Evolutionary conservation across 1,140 invertebrate genomes (phyloP).

Genomic region (Proctacanthus coquilletti): DNA sequence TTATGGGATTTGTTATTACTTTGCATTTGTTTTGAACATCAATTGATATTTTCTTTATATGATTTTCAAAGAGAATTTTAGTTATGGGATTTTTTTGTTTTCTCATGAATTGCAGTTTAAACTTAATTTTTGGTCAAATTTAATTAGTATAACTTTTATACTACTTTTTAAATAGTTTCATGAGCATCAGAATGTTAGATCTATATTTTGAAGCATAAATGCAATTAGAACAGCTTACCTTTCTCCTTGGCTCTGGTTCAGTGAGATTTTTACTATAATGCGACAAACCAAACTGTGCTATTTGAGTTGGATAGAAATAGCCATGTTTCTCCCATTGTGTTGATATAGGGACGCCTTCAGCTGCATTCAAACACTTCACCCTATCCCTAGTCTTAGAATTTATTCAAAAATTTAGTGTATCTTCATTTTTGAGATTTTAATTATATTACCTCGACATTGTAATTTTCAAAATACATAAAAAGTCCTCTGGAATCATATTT

Average conservation of each 20-base stretch:
- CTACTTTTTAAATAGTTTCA: no score
- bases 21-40: no score
- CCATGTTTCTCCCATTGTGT: constrained; percentile 88
- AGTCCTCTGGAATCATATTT: constrained; percentile 77
- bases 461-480: constrained; percentile 94
- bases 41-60: no score
- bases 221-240: constrained; percentile 15
- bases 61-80: no score
- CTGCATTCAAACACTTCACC: constrained; percentile 88
- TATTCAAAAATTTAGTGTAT: neutral
- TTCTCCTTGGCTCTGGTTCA: constrained; percentile 53
- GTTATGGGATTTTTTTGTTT: no score
- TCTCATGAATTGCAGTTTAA: no score
- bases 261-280: constrained; percentile 93
- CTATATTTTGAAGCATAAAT: no score
- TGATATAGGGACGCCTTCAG: constrained; percentile 82
- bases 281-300: constrained; percentile 92
- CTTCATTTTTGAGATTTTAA: neutral
- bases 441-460: constrained; percentile 73
- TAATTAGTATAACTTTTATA: no score
- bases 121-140: no score
- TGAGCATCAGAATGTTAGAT: no score
- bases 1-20: no score
- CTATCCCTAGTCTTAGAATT: constrained; percentile 45
- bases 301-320: constrained; percentile 97